phyloP scores from a whole-genome alignment of 2,113 vertebrate genomes.

The Spea multiplicata region DNA sequence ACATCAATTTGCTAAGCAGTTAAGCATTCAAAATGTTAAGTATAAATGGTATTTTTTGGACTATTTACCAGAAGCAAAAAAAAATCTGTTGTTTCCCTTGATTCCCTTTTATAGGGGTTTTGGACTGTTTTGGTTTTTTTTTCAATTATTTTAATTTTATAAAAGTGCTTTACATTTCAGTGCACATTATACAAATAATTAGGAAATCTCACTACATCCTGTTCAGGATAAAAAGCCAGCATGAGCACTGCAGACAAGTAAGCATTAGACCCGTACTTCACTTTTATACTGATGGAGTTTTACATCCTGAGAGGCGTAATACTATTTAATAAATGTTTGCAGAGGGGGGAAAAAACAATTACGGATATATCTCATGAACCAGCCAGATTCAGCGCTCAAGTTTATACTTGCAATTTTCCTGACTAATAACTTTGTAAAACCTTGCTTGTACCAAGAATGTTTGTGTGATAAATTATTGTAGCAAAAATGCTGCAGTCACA shows the following conservation, averaged over 20 bases:
- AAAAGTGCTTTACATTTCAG: neutral
- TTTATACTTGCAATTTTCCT: conserved; percentile 48
- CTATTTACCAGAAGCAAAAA: too few relatives aligned
- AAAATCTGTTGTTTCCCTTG: too few relatives aligned
- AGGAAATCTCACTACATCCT: conserved; percentile 11
- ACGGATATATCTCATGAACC: conserved; percentile 43
- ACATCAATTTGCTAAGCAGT: too few relatives aligned
- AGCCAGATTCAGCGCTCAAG: conserved; percentile 44
- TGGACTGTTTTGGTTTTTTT: neutral
- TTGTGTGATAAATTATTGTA: conserved; percentile 48
- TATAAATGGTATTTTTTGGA: too few relatives aligned
- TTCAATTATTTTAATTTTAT: neutral
- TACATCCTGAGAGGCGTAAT: conserved; percentile 44
- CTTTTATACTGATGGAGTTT: conserved; percentile 35
- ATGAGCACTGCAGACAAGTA: conserved; percentile 11
- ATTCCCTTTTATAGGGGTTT: too few relatives aligned
- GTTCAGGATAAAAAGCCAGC: conserved; percentile 3
- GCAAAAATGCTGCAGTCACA: conserved; percentile 45
- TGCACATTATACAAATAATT: neutral
- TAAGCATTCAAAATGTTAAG: too few relatives aligned
- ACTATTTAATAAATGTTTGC: conserved; percentile 44
- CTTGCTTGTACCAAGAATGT: conserved; percentile 44
- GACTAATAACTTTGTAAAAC: conserved; percentile 46
- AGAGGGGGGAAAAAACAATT: conserved; percentile 41
- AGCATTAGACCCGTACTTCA: neutral